Base-by-base conservation (phyloP, 2,888 invertebrate genomes). In the Nemotelus pantherinus region DNA sequence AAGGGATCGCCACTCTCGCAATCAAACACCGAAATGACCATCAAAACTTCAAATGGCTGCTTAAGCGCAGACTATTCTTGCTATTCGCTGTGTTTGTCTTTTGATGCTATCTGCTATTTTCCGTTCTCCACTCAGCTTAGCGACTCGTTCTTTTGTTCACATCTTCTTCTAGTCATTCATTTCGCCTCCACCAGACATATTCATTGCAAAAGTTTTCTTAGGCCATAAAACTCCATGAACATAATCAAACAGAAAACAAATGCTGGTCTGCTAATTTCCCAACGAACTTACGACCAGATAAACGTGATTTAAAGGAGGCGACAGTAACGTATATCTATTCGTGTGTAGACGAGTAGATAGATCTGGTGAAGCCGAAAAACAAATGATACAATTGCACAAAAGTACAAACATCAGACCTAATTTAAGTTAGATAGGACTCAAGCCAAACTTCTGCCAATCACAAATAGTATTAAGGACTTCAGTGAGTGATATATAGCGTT, bases 271-370 rank as follows among this genome's bases (percentile, higher is more conserved):
- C 74, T 74, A 74, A 74, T 74, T 74, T 74, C 57, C 74, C 48
- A 47, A 63, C 48, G 63, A 74, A 74, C 60, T 74, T 74, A 74
- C 74, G 74, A 74, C 48, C 60, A 74, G 74, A 74, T 74, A 74
- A 74, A 74, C 74, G 63, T 74, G 74, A 74, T 74, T 74, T 74
- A 74, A 60, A 74, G 74, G 6, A 74, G 74, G 63, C 74, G 63
- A 60, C 74, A 70, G 55, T 41, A 53, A 2, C 63, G 10, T 44
- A 5, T 3, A 44, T 10, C 10, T 10, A 25, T 55, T 9, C 25
- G n/a, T 67, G 0, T 67, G 39, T 44, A 53, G n/a, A 10, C 44
- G 6, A 9, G 53, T 50, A 55, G 53, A 47, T 3, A 55, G 41
- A 50, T 7, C 55, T 7, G 4, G 25, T 41, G 43, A 43, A 63